Conservation (phyloP, 2,113 vertebrate genomes). For the Taxidea taxus region DNA sequence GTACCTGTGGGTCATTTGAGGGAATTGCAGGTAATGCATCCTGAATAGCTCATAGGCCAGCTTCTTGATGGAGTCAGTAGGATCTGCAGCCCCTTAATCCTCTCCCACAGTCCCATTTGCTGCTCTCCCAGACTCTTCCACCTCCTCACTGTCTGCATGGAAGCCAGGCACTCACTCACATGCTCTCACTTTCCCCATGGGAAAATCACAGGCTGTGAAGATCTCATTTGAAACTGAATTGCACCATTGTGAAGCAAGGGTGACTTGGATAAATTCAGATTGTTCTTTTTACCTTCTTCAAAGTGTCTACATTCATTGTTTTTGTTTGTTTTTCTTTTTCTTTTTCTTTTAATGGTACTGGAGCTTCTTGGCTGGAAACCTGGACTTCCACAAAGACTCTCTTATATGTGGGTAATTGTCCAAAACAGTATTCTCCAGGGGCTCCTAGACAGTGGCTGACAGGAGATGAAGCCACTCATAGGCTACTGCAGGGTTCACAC, state of each 20-base stretch:
- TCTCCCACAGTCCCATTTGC: neutral
- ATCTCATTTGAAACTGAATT: neutral
- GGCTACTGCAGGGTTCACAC: neutral
- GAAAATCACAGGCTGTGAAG: neutral
- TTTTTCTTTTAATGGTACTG: neutral
- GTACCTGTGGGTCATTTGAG: neutral
- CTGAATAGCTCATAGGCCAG: neutral
- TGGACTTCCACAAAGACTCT: neutral
- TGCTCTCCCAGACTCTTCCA: neutral
- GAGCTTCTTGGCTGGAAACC: neutral
- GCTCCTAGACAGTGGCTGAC: neutral
- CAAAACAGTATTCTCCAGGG: neutral
- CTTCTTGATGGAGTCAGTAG: neutral
- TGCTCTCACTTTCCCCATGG: neutral
- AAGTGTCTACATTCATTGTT: neutral
- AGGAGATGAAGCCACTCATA: neutral
- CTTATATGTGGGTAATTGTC: neutral
- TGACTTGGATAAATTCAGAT: neutral
- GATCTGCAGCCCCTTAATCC: neutral
- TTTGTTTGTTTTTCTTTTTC: neutral
- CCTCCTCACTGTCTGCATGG: neutral
- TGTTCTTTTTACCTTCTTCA: neutral
- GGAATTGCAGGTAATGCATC: neutral
- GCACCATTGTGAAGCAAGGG: neutral
- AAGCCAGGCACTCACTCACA: neutral